Evolutionary conservation across 1,140 invertebrate genomes (phyloP), one percentile per base, ranked within the genome.

Genomic region (Potamilus streckersoni): DNA sequence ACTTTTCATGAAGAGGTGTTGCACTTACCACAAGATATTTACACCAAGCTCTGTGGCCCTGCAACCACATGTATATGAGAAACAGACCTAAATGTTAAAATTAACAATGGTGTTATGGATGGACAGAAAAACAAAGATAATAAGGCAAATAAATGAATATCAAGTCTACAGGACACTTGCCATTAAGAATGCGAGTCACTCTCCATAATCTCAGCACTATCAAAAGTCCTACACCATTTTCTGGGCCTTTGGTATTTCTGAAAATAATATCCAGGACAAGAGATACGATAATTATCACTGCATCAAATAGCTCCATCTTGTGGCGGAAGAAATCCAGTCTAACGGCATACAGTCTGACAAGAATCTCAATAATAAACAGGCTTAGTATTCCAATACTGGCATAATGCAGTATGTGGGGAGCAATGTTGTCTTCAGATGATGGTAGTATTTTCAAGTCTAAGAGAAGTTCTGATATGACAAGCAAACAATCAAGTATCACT

Each of bases 231-330:
- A 87, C 69, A 66, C 87, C 87, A 74, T 66, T 75, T 23, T 79
- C 73, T 5, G 82, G 77, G n/a, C 84, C 85, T 65, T 82, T 75
- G 12, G 75, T 64, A 69, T 84, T 73, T 49, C 79, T 65, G 73
- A 87, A 89, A 19, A 86, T 74, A 72, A 90, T 82, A 74, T 90
- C 88, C 61, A 90, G 81, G 19, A 84, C 79, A 79, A 90, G 88
- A 12, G 89, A 89, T 0, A 89, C 79, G 31, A 90, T 80, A 3
- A 90, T 86, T 38, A 90, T 80, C 65, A 88, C 56, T 31, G 85
- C 87, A 84, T 90, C 89, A 85, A 90, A 89, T 64, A 90, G 58
- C 71, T 90, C 89, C 68, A 89, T 56, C 71, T 89, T 90, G 78
- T 88, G 84, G 38, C 82, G 80, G 73, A 90, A 89, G 74, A 89